A percentile compares a stretch with the other conserved stretches of the same genome.
Conservation (phyloP, 1,140 invertebrate genomes). For the Holcopasites calliopsidis region DNA sequence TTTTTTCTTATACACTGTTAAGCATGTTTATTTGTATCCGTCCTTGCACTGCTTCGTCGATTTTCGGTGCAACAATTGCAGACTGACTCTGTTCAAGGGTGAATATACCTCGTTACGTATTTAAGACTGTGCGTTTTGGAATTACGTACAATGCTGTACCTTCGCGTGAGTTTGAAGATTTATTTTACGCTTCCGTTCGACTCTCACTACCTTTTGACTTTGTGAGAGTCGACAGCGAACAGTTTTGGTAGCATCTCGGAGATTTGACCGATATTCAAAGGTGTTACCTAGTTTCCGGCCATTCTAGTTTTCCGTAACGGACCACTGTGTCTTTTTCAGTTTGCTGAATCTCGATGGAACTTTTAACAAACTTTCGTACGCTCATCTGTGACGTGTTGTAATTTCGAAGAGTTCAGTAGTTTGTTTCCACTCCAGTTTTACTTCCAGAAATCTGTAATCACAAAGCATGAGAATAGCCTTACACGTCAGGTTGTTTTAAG, state of each 20-base stretch:
- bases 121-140: too few relatives aligned
- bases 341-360: background rate
- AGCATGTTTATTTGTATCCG: background rate
- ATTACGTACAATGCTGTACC: too few relatives aligned
- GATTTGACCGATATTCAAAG: background rate
- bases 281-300: background rate
- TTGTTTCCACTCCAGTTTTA: background rate
- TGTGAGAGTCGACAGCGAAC: conserved; percentile 14
- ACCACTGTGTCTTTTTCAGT: background rate
- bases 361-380: background rate
- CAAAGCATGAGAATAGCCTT: background rate
- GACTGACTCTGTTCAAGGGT: too few relatives aligned
- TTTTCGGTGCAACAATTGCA: too few relatives aligned
- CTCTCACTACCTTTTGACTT: conserved; percentile 31
- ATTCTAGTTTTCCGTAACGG: background rate
- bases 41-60: background rate
- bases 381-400: conserved; percentile 33
- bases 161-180: too few relatives aligned
- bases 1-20: too few relatives aligned
- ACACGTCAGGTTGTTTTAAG: background rate
- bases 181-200: background rate
- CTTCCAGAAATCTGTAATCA: conserved; percentile 10
- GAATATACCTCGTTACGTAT: too few relatives aligned
- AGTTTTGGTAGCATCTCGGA: conserved; percentile 4
- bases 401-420: conserved; percentile 9